Evolutionary conservation across 2,797 vertebrate genomes (phyloP), one percentile per base, ranked within the genome.

Genomic region (Australoheros facetus): DNA sequence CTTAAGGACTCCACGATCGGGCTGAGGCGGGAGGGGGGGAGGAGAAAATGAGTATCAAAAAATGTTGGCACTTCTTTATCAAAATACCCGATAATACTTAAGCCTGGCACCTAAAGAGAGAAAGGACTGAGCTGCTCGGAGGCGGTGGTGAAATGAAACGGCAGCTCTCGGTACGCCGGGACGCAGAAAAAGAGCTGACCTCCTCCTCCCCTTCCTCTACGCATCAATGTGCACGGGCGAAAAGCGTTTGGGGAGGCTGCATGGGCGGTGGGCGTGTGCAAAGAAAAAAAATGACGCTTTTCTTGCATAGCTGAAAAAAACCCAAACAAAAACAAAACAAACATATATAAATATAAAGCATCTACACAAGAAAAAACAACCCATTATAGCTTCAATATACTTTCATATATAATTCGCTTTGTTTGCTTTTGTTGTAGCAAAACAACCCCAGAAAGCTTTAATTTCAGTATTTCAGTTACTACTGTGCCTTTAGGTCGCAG

Each of bases 191-290:
- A 77, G 73, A 73, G 58, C 60, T 2, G 71, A 42, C 76, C 77
- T 17, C 90, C 86, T 87, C 88, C 89, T 86, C 90, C 81, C 75
- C 86, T 88, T 84, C 77, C 87, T 90, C 75, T 80, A 72, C 83
- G 85, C 83, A 60, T 69, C 87, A 93, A 94, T 93, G 92, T 87
- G 73, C 23, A 4, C 91, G 60, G 83, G 90, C 89, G 86, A 74
- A 85, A 73, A 83, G 80, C 89, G 77, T 57, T 86, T 82, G 76
- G 82, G 56, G 75, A 76, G 84, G 85, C 73, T 84, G 87, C 78
- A 73, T 85, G 89, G 85, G 87, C 78, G 89, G 91, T 90, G 95
- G 82, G 91, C 87, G 91, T 87, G 89, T 86, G 62, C 1, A 51
- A n/a, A 53, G 19, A 3, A 7, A n/a, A 11, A n/a, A 7, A 3